Conservation (phyloP, 2,888 invertebrate species). For the Sepioteuthis lessoniana region DNA sequence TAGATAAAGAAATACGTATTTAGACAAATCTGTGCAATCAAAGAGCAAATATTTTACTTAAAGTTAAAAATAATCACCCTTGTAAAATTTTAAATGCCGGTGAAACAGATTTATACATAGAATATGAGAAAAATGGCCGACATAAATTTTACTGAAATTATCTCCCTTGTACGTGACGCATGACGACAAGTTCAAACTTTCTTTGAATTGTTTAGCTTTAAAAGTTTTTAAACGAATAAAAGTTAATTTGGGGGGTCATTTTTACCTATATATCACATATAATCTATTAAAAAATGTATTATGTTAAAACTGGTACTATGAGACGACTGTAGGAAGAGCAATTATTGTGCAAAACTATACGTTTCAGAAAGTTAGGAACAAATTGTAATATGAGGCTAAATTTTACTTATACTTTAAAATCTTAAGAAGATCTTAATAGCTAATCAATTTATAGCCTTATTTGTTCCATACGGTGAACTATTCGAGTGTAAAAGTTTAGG, state of each 20-base stretch:
- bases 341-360: neutral
- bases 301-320: neutral
- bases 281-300: neutral
- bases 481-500: neutral
- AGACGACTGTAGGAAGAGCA: neutral
- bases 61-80: neutral
- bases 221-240: conserved; percentile 21
- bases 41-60: neutral
- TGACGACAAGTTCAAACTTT: neutral
- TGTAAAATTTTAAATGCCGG: neutral
- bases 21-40: neutral
- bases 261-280: neutral
- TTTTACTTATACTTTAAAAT: neutral
- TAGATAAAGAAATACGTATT: neutral
- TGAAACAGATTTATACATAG: conserved; percentile 33
- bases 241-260: neutral
- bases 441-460: neutral
- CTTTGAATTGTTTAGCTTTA: conserved; percentile 33
- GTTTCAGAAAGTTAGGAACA: neutral
- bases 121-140: neutral
- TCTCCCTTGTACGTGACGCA: neutral
- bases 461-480: neutral
- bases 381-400: neutral
- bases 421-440: neutral
- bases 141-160: neutral